A percentile compares a stretch with the other conserved stretches of the same genome.
phyloP scores from a whole-genome alignment of 2,113 vertebrate species.

The Setophaga coronata region DNA sequence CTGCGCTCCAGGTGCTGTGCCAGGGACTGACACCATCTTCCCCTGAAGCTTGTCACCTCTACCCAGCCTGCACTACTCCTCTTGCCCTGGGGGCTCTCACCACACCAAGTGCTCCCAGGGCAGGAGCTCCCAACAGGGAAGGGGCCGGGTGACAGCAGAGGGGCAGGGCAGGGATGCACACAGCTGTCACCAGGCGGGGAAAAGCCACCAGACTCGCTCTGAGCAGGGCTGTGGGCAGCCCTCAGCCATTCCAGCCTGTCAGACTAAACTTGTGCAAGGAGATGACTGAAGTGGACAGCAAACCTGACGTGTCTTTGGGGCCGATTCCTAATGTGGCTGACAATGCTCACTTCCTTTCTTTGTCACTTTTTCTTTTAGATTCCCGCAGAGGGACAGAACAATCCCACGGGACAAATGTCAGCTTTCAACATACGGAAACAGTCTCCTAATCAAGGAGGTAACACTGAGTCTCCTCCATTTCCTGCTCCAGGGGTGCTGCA shows the following conservation, averaged over 20 bases:
- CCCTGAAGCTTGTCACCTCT: not conserved
- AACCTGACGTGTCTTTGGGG: not conserved
- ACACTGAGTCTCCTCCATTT: not conserved
- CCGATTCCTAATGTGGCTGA: not conserved
- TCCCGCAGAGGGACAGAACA: not conserved
- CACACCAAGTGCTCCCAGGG: rapidly evolving
- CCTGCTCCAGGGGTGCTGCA: not conserved
- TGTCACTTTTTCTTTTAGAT: constrained; percentile 29
- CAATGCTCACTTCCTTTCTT: not conserved
- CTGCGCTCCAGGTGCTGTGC: not conserved
- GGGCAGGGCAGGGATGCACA: not conserved
- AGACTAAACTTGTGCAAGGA: not conserved
- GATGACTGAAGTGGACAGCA: not conserved
- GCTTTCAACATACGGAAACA: constrained; percentile 47
- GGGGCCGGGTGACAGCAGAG: not conserved
- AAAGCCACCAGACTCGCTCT: not conserved
- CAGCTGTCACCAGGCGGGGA: not conserved
- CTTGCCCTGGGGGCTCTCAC: not conserved
- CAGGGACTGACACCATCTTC: not conserved
- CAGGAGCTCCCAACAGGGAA: not conserved
- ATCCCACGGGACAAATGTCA: constrained; percentile 50
- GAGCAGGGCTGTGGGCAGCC: not conserved
- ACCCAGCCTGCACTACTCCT: not conserved
- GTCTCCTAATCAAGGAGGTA: constrained; percentile 52
- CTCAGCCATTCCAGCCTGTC: not conserved